phyloP scores from a whole-genome alignment of 2,113 vertebrate genomes.

The Grallaria varia region DNA sequence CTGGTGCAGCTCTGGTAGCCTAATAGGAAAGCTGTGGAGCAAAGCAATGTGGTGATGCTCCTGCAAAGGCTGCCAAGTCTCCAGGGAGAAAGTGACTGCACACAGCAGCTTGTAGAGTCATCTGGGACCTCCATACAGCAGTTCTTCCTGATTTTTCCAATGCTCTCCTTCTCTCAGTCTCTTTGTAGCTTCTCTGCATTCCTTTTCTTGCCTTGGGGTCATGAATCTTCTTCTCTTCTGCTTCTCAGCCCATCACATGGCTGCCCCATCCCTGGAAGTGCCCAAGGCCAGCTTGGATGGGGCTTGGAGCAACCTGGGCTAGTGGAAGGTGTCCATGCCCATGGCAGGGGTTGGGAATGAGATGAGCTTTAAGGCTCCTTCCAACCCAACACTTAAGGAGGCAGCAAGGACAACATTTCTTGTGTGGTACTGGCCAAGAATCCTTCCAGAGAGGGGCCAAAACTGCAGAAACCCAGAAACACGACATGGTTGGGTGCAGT shows the following conservation, averaged over 20 bases:
- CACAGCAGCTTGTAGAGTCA: not conserved
- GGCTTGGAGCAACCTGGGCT: not conserved
- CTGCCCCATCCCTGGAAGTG: not conserved
- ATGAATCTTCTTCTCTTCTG: not conserved
- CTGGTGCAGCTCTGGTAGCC: not conserved
- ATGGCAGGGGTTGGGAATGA: rapidly evolving
- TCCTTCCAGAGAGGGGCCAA: not conserved
- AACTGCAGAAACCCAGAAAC: not conserved
- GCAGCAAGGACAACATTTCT: not conserved
- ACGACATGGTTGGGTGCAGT: rapidly evolving
- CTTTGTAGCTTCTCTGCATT: not conserved
- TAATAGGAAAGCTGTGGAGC: not conserved
- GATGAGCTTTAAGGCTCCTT: not conserved
- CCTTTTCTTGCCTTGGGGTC: not conserved
- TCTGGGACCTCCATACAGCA: not conserved
- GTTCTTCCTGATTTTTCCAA: not conserved
- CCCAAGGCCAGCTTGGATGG: not conserved
- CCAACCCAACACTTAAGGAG: not conserved
- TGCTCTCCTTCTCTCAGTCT: not conserved
- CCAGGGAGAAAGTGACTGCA: not conserved
- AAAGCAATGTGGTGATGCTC: rapidly evolving
- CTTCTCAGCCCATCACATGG: not conserved
- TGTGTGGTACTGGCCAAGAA: not conserved
- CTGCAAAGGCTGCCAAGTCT: not conserved
- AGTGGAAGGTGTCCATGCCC: not conserved